phyloP scores from a whole-genome alignment of 1,140 invertebrate species.

The Bombus polaris region DNA sequence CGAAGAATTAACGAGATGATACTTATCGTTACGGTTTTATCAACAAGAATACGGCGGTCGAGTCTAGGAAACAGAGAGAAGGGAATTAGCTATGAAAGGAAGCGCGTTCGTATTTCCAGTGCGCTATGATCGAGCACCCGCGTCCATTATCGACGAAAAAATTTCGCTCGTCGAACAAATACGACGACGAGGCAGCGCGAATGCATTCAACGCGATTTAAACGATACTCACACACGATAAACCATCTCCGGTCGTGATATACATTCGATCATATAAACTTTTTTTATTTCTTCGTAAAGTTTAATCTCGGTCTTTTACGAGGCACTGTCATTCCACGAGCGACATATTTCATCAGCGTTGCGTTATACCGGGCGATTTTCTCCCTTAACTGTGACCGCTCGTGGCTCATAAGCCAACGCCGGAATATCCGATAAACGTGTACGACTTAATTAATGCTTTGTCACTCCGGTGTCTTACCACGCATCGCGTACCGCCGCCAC shows the following conservation, averaged over 20 bases:
- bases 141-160: not conserved
- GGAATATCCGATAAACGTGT: slow-evolving; percentile 70
- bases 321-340: slow-evolving; percentile 50
- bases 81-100: not conserved
- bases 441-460: slow-evolving; percentile 71
- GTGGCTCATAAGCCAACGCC: slow-evolving; percentile 54
- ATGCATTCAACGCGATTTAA: not conserved
- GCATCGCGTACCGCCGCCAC: not conserved
- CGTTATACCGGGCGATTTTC: slow-evolving; percentile 66
- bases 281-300: slow-evolving; percentile 56
- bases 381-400: slow-evolving; percentile 33
- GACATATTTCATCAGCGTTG: slow-evolving; percentile 65
- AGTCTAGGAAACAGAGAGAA: not conserved
- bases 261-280: slow-evolving; percentile 33
- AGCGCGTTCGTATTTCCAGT: not conserved
- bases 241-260: slow-evolving; percentile 9
- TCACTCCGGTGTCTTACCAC: slow-evolving; percentile 67
- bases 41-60: not conserved
- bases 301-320: slow-evolving; percentile 66
- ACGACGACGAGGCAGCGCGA: not conserved
- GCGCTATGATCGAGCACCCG: not conserved
- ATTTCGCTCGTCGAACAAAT: not conserved
- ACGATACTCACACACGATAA: slow-evolving; percentile 16
- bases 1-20: slow-evolving; percentile 36
- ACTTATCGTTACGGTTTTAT: slow-evolving; percentile 32